Percentiles rank a stretch among this genome's conserved stretches.
phyloP scores from a whole-genome alignment of 2,113 vertebrate species.

The Peromyscus leucopus region DNA sequence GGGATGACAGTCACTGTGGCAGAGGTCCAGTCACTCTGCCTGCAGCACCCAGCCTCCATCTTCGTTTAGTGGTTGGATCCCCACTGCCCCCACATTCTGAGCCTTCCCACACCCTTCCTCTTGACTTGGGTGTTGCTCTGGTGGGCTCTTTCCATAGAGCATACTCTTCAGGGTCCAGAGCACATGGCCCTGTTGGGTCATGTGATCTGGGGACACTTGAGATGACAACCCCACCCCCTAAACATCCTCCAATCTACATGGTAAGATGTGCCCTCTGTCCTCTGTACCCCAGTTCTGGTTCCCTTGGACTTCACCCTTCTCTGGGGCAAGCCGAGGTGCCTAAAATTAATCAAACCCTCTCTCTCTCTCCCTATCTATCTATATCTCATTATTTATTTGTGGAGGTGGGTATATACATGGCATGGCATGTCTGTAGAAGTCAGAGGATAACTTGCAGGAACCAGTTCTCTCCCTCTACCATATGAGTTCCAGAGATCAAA shows the following conservation, averaged over 20 bases:
- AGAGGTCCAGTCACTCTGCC: background rate
- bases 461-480: background rate
- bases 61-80: rapidly evolving
- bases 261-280: too few species aligned
- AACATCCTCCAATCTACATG: background rate
- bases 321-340: background rate
- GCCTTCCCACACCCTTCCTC: background rate
- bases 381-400: background rate
- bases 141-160: background rate
- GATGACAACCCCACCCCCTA: background rate
- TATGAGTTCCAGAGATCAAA: background rate
- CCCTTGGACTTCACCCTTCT: background rate
- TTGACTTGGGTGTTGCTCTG: rapidly evolving
- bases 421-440: background rate
- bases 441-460: background rate
- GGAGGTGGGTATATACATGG: background rate
- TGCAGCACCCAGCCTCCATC: background rate
- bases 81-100: background rate
- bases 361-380: background rate
- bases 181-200: background rate
- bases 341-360: background rate
- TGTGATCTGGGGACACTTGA: background rate
- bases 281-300: rapidly evolving
- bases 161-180: too few species aligned
- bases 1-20: background rate